Base-by-base conservation (phyloP, 1,140 invertebrate genomes). In the Pseudomyrmex dendroicus region DNA sequence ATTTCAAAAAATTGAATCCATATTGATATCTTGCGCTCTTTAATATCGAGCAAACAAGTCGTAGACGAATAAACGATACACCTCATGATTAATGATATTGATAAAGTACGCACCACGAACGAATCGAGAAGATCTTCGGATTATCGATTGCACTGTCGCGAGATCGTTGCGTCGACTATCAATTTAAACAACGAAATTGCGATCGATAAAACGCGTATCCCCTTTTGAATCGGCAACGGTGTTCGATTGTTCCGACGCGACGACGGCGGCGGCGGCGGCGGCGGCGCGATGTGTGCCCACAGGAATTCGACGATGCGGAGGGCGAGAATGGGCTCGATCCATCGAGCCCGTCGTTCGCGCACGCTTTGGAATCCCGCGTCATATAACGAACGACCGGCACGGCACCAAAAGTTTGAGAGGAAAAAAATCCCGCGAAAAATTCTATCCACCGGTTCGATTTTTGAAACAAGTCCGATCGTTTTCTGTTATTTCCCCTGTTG, bases 301-400 rank as follows among this genome's bases (percentile, higher is more conserved):
- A 59, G 80, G 78, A 83, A 87, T 86, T 74, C 80, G 70, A 56
- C 80, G 80, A 83, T 52, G 86, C 84, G 78, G 62, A 61, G 73
- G 82, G 86, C 35, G 35, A 35, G 35, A 35, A 35, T 35, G 84
- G 46, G 56, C 50, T 10, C 83, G 44, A 80, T 80, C 57, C 35
- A 15, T 73, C 10, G 50, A 35, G 68, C 2, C 73, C 46, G n/a
- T 17, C 54, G 35, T 35, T 35, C 35, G 25, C 56, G 84, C 78
- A 87, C 84, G 73, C 84, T 50, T 83, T 52, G 86, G 84, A 86
- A 87, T 87, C 61, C 73, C 68, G 72, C 57, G 35, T 67, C 73
- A 56, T 66, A 52, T 35, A 35, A 35, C 44, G 62, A 73, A 52
- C 70, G 56, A 48, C 56, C 64, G 25, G 10, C 35, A 52, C 46